phyloP scores from a whole-genome alignment of 2,888 invertebrate species.

The Pseudoips prasinana region DNA sequence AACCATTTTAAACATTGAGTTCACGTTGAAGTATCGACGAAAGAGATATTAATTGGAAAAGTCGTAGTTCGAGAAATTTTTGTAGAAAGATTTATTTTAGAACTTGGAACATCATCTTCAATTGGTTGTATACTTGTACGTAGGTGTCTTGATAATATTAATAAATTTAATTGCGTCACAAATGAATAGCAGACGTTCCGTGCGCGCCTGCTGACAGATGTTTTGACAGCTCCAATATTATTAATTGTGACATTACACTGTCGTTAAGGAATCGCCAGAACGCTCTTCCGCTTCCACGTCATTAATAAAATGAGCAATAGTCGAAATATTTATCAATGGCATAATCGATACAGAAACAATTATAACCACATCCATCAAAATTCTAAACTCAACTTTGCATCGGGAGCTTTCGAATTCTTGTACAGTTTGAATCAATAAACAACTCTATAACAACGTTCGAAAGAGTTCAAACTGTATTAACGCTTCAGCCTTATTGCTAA shows the following conservation, averaged over 20 bases:
- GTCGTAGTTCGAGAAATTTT: neutral
- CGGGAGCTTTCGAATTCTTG: constrained; percentile 48
- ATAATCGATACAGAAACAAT: constrained; percentile 83
- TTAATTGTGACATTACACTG: constrained; percentile 77
- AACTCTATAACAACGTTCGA: constrained; percentile 31
- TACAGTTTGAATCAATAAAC: constrained; percentile 29
- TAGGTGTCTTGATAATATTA: constrained; percentile 16
- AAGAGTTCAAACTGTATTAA: constrained; percentile 47
- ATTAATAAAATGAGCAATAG: constrained; percentile 82
- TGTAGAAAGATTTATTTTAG: neutral
- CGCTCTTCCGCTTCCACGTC: constrained; percentile 78
- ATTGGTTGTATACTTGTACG: constrained; percentile 5
- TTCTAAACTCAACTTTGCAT: constrained; percentile 63
- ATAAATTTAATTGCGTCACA: constrained; percentile 61
- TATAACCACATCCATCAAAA: constrained; percentile 81
- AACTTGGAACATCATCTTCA: constrained; percentile 12
- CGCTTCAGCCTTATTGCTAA: constrained; percentile 6
- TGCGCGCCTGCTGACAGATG: constrained; percentile 64
- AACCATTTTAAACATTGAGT: constrained; percentile 25
- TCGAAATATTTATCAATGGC: constrained; percentile 81
- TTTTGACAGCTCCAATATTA: constrained; percentile 77
- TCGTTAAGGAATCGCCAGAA: constrained; percentile 69
- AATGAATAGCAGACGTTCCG: constrained; percentile 51
- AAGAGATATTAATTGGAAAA: constrained; percentile 22
- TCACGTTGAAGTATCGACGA: constrained; percentile 20